phyloP scores from a whole-genome alignment of 2,113 vertebrate genomes.

The Chauna torquata region DNA sequence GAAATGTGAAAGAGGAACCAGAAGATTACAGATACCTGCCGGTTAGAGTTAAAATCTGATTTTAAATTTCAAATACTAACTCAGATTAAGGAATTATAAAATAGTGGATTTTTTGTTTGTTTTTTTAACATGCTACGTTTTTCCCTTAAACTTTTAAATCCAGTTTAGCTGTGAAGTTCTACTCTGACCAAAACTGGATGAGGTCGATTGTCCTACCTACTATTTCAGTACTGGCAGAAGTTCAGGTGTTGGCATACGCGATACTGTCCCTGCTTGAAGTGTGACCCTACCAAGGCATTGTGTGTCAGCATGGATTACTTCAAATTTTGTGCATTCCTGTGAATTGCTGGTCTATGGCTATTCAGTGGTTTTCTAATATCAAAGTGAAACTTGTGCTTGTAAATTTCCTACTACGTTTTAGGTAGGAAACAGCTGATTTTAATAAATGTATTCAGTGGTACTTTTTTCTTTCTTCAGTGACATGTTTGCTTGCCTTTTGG shows the following conservation, averaged over 20 bases:
- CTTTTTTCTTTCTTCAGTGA: background rate
- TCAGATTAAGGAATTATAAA: background rate
- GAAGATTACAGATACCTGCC: background rate
- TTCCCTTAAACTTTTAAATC: background rate
- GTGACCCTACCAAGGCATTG: slow-evolving; percentile 22
- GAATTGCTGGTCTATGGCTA: background rate
- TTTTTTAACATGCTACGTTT: background rate
- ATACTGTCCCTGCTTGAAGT: background rate
- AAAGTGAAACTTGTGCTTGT: background rate
- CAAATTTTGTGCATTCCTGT: background rate
- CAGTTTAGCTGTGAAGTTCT: background rate
- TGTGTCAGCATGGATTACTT: background rate
- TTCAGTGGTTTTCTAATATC: background rate
- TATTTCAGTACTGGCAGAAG: background rate
- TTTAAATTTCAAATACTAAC: background rate
- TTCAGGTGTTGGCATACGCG: background rate
- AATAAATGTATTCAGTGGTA: background rate
- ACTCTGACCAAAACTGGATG: background rate
- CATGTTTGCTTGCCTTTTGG: background rate
- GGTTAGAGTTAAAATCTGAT: background rate
- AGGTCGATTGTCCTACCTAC: background rate
- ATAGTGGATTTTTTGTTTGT: background rate
- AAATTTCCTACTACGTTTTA: background rate
- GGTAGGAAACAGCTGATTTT: background rate
- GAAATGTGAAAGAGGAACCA: background rate